A percentile compares a stretch with the other conserved stretches of the same genome.
Evolutionary conservation across 2,113 vertebrate genomes (phyloP).

Genomic region (Tylochromis polylepis): DNA sequence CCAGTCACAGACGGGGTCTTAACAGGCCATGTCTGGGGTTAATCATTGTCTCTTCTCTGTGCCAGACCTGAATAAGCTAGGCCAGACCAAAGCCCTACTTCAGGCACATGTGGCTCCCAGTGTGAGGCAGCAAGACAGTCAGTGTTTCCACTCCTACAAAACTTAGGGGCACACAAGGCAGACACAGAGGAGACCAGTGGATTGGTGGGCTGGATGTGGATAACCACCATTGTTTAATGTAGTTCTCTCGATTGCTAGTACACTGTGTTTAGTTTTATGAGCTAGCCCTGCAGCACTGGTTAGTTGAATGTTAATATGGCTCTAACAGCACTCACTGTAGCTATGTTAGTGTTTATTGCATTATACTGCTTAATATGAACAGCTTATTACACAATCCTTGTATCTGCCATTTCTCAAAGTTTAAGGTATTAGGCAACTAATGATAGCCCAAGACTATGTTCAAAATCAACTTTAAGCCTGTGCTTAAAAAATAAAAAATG

Average conservation of each 20-base stretch:
- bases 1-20: constrained; percentile 33
- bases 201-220: constrained; percentile 22
- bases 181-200: constrained; percentile 30
- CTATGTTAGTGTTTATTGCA: neutral
- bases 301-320: neutral
- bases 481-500: neutral
- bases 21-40: neutral
- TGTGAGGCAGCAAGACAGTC: constrained; percentile 11
- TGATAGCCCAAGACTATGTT: neutral
- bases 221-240: constrained; percentile 18
- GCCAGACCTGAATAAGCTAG: neutral
- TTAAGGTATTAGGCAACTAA: neutral
- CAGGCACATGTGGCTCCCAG: neutral
- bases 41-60: constrained; percentile 20
- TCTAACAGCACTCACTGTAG: neutral
- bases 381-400: neutral
- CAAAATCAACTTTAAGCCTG: neutral
- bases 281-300: neutral
- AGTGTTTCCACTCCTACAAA: constrained; percentile 50
- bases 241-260: neutral
- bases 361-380: neutral
- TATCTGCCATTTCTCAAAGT: neutral
- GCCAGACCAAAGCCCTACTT: neutral
- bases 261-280: neutral
- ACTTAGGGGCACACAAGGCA: constrained; percentile 10